Conservation (phyloP, 1,140 invertebrate genomes). For the Oppia nitens region DNA sequence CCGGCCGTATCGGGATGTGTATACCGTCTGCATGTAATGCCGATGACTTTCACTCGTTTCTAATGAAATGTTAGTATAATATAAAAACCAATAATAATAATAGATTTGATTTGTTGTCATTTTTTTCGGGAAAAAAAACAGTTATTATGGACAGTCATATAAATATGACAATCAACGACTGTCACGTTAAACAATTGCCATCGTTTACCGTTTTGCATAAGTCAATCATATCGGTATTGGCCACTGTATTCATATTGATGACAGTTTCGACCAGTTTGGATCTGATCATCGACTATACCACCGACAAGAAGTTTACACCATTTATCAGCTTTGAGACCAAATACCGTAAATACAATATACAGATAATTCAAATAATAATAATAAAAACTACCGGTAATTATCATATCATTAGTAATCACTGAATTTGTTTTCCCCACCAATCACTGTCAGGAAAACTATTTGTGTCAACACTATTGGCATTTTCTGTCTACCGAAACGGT, state of each 20-base stretch:
- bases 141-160: neutral
- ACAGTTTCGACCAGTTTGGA: neutral
- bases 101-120: neutral
- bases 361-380: neutral
- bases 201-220: neutral
- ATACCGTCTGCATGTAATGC: constrained; percentile 9
- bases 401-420: neutral
- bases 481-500: constrained; percentile 2
- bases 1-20: constrained; percentile 11
- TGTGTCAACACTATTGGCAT: neutral
- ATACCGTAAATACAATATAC: neutral
- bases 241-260: neutral
- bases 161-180: neutral
- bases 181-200: neutral
- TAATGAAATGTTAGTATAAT: constrained; percentile 8
- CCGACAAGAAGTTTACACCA: neutral
- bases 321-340: neutral
- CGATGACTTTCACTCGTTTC: constrained; percentile 10
- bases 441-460: neutral
- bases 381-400: too few species aligned
- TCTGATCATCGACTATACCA: neutral
- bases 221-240: neutral
- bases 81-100: neutral
- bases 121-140: neutral
- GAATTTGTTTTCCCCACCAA: neutral